Evolutionary conservation across 2,113 vertebrate genomes (phyloP).

Genomic region (Lates calcarifer): DNA sequence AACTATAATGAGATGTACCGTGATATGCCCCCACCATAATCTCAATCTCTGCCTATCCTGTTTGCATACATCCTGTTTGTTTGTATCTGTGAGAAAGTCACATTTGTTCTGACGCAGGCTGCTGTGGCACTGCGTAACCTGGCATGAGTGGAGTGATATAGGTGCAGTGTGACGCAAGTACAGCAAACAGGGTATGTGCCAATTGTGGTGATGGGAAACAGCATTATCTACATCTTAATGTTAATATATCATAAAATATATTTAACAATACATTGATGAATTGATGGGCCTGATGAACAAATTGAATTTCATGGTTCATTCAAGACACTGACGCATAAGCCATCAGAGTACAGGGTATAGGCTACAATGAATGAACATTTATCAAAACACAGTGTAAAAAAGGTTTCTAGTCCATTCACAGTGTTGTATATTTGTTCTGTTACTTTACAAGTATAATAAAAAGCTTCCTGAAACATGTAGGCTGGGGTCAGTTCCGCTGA

Average conservation of each 20-base stretch:
- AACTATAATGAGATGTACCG: slow-evolving; percentile 53
- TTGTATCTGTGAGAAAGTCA: slow-evolving; percentile 28
- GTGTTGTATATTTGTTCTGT: slow-evolving; percentile 5
- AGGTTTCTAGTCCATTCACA: neutral
- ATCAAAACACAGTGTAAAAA: neutral
- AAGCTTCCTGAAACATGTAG: slow-evolving; percentile 24
- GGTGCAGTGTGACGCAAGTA: neutral
- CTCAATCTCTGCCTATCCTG: neutral
- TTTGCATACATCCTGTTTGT: slow-evolving; percentile 5
- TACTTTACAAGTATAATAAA: slow-evolving; percentile 20
- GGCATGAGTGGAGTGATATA: neutral
- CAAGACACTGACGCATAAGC: neutral
- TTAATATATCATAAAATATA: neutral
- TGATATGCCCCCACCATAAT: slow-evolving; percentile 13
- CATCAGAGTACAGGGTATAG: too few species aligned
- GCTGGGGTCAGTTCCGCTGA: slow-evolving; percentile 12
- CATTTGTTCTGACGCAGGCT: slow-evolving; percentile 26
- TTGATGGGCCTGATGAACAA: neutral
- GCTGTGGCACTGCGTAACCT: neutral
- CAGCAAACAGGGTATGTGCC: neutral
- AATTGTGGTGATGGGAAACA: neutral
- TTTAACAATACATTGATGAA: neutral
- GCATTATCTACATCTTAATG: neutral
- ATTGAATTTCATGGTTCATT: neutral
- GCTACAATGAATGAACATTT: neutral